Evolutionary conservation across 2,797 vertebrate genomes (phyloP).

Genomic region (Melanotaenia boesemani): DNA sequence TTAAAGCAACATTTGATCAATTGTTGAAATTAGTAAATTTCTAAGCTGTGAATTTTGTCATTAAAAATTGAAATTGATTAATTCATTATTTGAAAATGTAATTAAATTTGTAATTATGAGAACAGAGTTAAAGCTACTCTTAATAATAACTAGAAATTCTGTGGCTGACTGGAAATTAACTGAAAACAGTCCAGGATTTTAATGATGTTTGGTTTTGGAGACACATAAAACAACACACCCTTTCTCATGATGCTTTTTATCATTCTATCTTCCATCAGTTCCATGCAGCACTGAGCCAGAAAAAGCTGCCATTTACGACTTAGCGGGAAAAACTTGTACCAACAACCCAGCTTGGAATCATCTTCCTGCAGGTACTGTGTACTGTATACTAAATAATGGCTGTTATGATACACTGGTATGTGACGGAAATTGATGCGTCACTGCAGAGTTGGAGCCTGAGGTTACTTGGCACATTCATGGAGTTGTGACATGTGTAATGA

Average conservation of each 20-base stretch:
- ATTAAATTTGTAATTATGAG: neutral
- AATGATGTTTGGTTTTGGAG: conserved; percentile 3
- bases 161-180: no score
- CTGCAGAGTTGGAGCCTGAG: conserved; percentile 21
- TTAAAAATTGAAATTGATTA: no score
- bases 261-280: neutral
- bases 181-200: no score
- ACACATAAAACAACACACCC: conserved; percentile 5
- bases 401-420: conserved; percentile 18
- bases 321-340: neutral
- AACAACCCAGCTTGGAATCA: conserved; percentile 8
- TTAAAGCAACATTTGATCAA: neutral
- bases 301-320: neutral
- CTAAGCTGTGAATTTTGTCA: neutral
- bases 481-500: conserved; percentile 43
- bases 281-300: neutral
- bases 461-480: conserved; percentile 10
- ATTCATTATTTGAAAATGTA: no score
- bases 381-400: conserved; percentile 18
- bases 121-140: neutral
- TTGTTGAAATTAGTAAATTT: neutral
- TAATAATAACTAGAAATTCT: no score
- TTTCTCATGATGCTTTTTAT: conserved; percentile 17
- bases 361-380: conserved; percentile 14
- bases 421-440: conserved; percentile 56